Evolutionary conservation across 2,888 invertebrate genomes (phyloP).

Genomic region (Leucophora obtusa): DNA sequence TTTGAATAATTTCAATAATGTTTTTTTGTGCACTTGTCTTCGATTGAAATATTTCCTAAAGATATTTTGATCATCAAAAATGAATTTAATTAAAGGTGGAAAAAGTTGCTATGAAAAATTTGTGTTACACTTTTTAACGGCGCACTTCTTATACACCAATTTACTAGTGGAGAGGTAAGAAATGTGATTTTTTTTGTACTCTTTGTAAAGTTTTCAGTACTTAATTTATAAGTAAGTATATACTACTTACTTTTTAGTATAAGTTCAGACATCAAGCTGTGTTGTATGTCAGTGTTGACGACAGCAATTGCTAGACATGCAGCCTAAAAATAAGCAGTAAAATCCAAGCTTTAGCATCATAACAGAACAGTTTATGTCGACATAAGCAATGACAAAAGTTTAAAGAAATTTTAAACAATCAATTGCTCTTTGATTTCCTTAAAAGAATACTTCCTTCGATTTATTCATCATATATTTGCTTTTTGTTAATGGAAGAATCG

Average conservation of each 20-base stretch:
- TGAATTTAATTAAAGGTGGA: too few relatives aligned
- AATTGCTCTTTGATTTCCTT: too few relatives aligned
- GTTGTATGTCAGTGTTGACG: slow-evolving; percentile 57
- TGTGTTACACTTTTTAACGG: too few relatives aligned
- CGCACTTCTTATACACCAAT: background rate
- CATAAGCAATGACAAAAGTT: background rate
- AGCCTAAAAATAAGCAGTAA: slow-evolving; percentile 50
- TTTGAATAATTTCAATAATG: too few relatives aligned
- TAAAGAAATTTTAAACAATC: too few relatives aligned
- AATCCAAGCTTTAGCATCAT: background rate
- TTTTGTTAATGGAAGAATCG: too few relatives aligned
- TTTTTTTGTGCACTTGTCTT: too few relatives aligned
- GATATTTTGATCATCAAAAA: too few relatives aligned
- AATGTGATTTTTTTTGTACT: slow-evolving; percentile 13
- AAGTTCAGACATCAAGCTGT: slow-evolving; percentile 62
- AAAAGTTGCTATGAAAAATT: too few relatives aligned
- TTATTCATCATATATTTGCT: too few relatives aligned
- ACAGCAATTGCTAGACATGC: slow-evolving; percentile 53
- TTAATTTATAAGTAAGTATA: slow-evolving; percentile 19
- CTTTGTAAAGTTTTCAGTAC: slow-evolving; percentile 47
- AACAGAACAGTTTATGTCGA: background rate
- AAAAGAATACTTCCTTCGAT: too few relatives aligned
- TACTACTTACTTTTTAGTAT: slow-evolving; percentile 11
- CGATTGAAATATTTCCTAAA: too few relatives aligned
- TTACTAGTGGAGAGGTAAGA: slow-evolving; percentile 20